Percentiles rank a stretch among this genome's conserved stretches.
Evolutionary conservation across 53 echinoderm and acorn worm species (phyloP).

Genomic region (Glandiceps talaboti): DNA sequence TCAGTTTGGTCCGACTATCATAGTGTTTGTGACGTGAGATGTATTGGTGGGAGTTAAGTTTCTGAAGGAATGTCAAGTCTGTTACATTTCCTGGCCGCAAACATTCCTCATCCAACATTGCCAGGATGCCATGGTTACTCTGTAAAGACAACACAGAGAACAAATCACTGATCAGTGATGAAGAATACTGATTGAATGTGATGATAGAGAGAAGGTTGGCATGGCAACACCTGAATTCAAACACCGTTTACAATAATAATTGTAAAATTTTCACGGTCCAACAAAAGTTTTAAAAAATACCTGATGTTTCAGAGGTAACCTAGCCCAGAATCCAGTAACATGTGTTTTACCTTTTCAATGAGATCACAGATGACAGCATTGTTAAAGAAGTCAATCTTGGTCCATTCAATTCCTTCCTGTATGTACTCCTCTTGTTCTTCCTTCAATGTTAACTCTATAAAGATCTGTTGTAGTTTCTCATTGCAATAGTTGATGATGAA

Average conservation of each 20-base stretch:
- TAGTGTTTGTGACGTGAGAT: conserved; percentile 68
- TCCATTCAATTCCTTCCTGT: conserved; percentile 91
- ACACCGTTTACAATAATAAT: too few relatives aligned
- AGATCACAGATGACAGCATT: conserved; percentile 95
- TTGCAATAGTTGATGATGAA: conserved; percentile 99
- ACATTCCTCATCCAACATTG: conserved; percentile 99
- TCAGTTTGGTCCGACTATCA: conserved; percentile 82
- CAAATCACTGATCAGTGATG: too few relatives aligned
- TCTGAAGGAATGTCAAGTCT: conserved; percentile 79
- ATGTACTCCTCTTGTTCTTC: conserved; percentile 91
- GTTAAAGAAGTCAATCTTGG: conserved; percentile 83
- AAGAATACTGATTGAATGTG: too few relatives aligned
- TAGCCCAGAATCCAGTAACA: too few relatives aligned
- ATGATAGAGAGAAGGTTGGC: too few relatives aligned
- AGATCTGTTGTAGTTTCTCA: conserved; percentile 98
- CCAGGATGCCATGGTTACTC: conserved; percentile 82
- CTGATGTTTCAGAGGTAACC: too few relatives aligned
- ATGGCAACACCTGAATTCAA: too few relatives aligned
- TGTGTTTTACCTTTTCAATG: conserved; percentile 95
- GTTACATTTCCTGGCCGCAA: conserved; percentile 76
- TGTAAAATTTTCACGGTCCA: too few relatives aligned
- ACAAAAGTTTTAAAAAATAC: too few relatives aligned
- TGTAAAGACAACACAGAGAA: too few relatives aligned
- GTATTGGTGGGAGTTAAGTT: conserved; percentile 48
- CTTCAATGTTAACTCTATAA: conserved; percentile 80